Percentiles rank a stretch among this genome's conserved stretches.
phyloP scores from a whole-genome alignment of 2,888 invertebrate genomes.

The Bedellia somnulentella region DNA sequence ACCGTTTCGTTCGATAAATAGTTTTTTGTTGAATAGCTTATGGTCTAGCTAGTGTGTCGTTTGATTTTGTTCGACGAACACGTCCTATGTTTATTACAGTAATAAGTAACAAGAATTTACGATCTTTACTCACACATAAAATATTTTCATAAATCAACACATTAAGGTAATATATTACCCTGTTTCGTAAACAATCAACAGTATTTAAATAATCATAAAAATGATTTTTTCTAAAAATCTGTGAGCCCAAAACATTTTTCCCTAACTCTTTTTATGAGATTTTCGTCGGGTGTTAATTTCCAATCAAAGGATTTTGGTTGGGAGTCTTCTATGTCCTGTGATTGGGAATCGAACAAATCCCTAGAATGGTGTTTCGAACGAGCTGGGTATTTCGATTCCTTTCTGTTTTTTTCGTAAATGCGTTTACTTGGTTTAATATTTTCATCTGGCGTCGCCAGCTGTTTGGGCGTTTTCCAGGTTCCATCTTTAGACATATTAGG shows the following conservation, averaged over 20 bases:
- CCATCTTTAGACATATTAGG: slow-evolving; percentile 12
- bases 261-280: slow-evolving; percentile 30
- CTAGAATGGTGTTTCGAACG: slow-evolving; percentile 27
- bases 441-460: slow-evolving; percentile 9
- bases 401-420: slow-evolving; percentile 6
- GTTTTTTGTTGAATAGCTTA: no score
- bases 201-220: slow-evolving; percentile 1
- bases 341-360: slow-evolving; percentile 43
- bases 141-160: no score
- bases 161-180: no score
- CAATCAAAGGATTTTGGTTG: slow-evolving; percentile 24
- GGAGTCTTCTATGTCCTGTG: slow-evolving; percentile 28
- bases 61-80: no score
- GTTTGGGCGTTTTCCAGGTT: slow-evolving; percentile 31
- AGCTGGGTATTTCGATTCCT: not conserved
- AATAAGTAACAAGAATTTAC: not conserved
- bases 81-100: no score
- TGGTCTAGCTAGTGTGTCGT: no score
- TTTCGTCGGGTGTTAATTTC: slow-evolving; percentile 35
- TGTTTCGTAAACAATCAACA: no score
- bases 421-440: slow-evolving; percentile 12
- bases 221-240: slow-evolving; percentile 20
- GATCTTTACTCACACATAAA: not conserved
- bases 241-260: slow-evolving; percentile 37
- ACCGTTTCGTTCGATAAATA: no score